phyloP scores from a whole-genome alignment of 2,888 invertebrate genomes.

The Scaptomyza flava region DNA sequence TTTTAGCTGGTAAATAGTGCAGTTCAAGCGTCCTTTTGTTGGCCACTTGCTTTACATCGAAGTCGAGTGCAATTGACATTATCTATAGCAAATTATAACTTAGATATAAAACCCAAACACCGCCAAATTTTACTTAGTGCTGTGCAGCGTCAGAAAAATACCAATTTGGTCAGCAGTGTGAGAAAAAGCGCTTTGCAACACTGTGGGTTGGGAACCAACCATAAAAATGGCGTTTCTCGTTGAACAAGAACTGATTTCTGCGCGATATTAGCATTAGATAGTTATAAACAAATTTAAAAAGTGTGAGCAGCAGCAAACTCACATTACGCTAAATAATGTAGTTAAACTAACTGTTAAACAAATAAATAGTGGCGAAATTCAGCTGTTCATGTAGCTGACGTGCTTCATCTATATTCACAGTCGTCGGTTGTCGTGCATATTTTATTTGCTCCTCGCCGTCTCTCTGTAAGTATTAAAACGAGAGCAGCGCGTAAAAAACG shows the following conservation, averaged over 20 bases:
- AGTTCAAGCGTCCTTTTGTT: conserved; percentile 83
- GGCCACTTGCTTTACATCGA: conserved; percentile 86
- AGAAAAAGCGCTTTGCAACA: conserved; percentile 36
- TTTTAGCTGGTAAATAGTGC: conserved; percentile 90
- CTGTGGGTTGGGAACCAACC: conserved; percentile 52
- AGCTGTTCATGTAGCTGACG: conserved; percentile 33
- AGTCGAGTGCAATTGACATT: conserved; percentile 87
- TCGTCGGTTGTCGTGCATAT: conserved; percentile 40
- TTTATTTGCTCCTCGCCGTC: conserved; percentile 56
- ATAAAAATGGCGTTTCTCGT: conserved; percentile 75
- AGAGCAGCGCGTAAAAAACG: conserved; percentile 63
- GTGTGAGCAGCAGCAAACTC: conserved; percentile 29
- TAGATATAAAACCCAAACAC: conserved; percentile 13
- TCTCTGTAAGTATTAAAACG: conserved; percentile 59
- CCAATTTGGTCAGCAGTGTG: conserved; percentile 17
- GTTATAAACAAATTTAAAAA: conserved; percentile 43
- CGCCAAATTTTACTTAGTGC: conserved; percentile 40
- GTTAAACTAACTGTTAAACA: conserved; percentile 30
- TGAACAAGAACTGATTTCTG: conserved; percentile 56
- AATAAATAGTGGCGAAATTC: conserved; percentile 41
- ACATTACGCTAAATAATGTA: conserved; percentile 54
- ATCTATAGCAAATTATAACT: not conserved
- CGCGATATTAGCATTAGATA: conserved; percentile 58
- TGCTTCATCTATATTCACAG: conserved; percentile 33
- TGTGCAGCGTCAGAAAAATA: conserved; percentile 15